Percentiles rank a stretch among this genome's conserved stretches.
Conservation (phyloP, 2,888 invertebrate species). For the Elgonia sp. region DNA sequence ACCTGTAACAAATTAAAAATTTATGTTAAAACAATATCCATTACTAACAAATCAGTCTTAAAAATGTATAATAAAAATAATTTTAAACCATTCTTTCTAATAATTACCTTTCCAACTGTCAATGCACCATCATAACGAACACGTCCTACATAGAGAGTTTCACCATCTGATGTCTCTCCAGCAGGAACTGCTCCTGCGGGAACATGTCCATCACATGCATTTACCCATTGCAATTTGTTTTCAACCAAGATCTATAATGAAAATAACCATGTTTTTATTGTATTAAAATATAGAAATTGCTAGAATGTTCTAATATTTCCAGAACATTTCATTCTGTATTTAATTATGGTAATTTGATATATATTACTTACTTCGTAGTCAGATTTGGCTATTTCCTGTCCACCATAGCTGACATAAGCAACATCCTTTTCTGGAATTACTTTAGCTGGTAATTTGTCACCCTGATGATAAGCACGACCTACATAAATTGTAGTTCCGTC, state of each 20-base stretch:
- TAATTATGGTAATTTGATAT: too few species aligned
- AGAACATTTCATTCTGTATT: too few species aligned
- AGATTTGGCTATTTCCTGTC: conserved; percentile 89
- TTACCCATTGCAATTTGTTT: conserved; percentile 12
- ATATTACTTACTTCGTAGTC: conserved; percentile 81
- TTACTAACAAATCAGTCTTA: too few species aligned
- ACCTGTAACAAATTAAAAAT: too few species aligned
- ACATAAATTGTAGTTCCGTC: conserved; percentile 92
- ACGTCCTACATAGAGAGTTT: conserved; percentile 30
- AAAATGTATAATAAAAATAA: too few species aligned
- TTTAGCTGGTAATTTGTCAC: conserved; percentile 91
- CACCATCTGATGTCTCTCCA: conserved; percentile 10
- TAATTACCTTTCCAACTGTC: conserved; percentile 46
- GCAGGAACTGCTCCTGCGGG: conserved; percentile 23
- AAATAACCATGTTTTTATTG: too few species aligned
- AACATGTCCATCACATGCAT: background rate
- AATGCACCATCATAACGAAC: conserved; percentile 15
- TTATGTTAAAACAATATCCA: too few species aligned
- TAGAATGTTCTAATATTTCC: too few species aligned
- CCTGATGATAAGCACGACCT: conserved; percentile 89
- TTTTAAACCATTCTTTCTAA: too few species aligned
- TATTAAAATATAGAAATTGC: too few species aligned
- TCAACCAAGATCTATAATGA: background rate
- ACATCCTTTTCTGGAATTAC: conserved; percentile 90
- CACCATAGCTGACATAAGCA: conserved; percentile 90